Evolutionary conservation across 2,888 invertebrate species (phyloP).

Genomic region (Hipparchia sbordonii): DNA sequence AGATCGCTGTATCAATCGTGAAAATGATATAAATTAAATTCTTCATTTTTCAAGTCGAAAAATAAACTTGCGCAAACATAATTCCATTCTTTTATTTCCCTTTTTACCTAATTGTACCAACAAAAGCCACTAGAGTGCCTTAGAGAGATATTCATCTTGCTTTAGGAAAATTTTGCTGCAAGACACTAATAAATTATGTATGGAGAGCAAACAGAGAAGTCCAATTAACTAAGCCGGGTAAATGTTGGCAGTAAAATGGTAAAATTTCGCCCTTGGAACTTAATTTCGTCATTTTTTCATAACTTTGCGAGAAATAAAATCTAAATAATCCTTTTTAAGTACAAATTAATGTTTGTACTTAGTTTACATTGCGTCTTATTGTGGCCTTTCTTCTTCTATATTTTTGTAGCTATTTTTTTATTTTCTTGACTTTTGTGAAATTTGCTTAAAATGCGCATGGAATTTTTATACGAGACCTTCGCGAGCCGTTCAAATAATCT

Average conservation of each 20-base stretch:
- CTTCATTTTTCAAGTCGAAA: background rate
- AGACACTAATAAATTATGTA: constrained; percentile 47
- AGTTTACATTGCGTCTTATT: no score
- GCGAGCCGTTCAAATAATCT: no score
- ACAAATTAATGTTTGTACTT: no score
- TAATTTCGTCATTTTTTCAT: constrained; percentile 45
- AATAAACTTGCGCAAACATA: background rate
- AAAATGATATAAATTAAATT: background rate
- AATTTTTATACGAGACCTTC: no score
- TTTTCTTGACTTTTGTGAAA: no score
- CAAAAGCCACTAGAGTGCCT: constrained; percentile 17
- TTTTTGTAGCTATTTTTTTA: no score
- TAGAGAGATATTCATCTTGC: constrained; percentile 27
- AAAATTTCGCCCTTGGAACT: constrained; percentile 54
- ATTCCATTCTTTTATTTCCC: constrained; percentile 13
- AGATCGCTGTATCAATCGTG: no score
- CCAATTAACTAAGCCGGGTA: constrained; percentile 70
- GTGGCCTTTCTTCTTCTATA: no score
- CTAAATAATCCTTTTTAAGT: no score
- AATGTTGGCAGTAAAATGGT: constrained; percentile 62
- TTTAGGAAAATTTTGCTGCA: constrained; percentile 33
- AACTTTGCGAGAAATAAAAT: no score
- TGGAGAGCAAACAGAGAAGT: constrained; percentile 57
- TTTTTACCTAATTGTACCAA: constrained; percentile 20
- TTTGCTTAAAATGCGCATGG: no score